A percentile compares a stretch with the other conserved stretches of the same genome.
phyloP scores from a whole-genome alignment of 1,140 invertebrate species.

The Araneus ventricosus region DNA sequence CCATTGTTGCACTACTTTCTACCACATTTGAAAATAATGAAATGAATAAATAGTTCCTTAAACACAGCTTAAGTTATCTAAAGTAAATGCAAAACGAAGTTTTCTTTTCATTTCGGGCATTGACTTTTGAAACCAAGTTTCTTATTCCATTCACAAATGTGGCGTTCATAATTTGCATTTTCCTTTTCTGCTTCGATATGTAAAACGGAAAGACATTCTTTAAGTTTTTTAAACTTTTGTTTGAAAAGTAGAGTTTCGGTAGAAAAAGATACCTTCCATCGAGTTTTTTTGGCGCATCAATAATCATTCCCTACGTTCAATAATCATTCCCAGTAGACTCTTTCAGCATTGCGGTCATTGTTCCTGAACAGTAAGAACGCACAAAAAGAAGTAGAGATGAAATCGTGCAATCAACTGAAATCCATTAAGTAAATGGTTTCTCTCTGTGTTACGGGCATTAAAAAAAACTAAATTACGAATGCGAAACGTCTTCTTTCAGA shows the following conservation, averaged over 20 bases:
- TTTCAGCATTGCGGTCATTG: neutral
- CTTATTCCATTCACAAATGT: no score
- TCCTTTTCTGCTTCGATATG: neutral
- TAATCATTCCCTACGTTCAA: neutral
- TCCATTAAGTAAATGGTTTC: conserved; percentile 63
- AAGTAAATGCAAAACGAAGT: no score
- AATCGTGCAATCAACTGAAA: conserved; percentile 64
- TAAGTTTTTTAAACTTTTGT: neutral
- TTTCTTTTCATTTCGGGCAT: no score
- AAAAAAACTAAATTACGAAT: conserved; percentile 59
- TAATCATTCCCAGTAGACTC: neutral
- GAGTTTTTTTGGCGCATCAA: neutral
- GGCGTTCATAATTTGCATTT: no score
- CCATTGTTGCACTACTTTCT: no score
- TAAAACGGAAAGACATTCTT: neutral
- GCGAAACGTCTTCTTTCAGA: conserved; percentile 43
- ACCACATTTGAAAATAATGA: no score
- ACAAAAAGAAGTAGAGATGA: conserved; percentile 38
- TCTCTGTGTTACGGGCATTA: conserved; percentile 18
- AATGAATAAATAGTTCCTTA: no score
- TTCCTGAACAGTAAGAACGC: conserved; percentile 16
- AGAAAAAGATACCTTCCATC: neutral
- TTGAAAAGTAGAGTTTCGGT: neutral
- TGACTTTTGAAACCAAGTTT: no score
- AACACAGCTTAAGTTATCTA: no score